phyloP scores from a whole-genome alignment of 2,888 invertebrate genomes.

The Eudiplozoon nipponicum region DNA sequence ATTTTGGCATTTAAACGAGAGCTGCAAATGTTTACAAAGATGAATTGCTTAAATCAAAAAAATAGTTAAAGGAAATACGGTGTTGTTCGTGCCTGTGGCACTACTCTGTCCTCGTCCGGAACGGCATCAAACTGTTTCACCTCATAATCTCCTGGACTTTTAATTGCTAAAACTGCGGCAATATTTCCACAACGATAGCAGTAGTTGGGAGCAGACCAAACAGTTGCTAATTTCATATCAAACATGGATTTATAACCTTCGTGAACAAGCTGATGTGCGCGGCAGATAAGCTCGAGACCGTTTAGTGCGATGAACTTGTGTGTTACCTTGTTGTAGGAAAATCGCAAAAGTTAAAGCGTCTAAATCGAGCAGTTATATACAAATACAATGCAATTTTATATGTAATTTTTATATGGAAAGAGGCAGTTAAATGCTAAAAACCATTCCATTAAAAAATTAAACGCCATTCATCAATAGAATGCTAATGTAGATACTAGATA shows the following conservation, averaged over 20 bases:
- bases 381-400: no score
- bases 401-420: no score
- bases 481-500: no score
- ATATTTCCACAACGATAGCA: constrained; percentile 95
- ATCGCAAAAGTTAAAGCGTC: neutral
- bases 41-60: no score
- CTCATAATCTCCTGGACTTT: constrained; percentile 35
- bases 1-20: no score
- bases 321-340: constrained; percentile 5
- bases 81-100: constrained; percentile 60
- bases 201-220: constrained; percentile 95
- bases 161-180: constrained; percentile 67
- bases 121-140: constrained; percentile 68
- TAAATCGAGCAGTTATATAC: neutral
- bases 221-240: constrained; percentile 68
- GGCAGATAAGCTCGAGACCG: constrained; percentile 58
- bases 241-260: constrained; percentile 96
- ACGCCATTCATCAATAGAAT: no score
- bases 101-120: constrained; percentile 60
- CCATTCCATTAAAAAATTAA: no score
- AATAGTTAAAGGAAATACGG: constrained; percentile 82
- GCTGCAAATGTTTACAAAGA: no score
- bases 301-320: constrained; percentile 57
- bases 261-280: constrained; percentile 91
- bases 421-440: no score